Conservation (phyloP, 2,888 invertebrate species). For the Catocala sponsa region DNA sequence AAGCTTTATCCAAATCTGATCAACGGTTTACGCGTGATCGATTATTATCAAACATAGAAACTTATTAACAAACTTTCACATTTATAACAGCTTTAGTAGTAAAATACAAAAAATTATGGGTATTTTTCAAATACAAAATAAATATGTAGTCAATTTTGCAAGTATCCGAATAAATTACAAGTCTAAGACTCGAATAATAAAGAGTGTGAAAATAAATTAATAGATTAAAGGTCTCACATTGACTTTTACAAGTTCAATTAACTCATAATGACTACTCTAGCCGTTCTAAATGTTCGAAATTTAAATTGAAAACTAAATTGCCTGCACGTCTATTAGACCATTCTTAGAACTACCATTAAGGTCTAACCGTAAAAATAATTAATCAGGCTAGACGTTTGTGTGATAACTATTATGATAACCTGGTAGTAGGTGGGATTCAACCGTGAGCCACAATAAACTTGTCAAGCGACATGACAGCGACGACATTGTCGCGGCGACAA, state of each 20-base stretch:
- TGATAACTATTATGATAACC: constrained; percentile 16
- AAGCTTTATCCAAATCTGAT: no score
- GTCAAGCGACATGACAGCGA: constrained; percentile 21
- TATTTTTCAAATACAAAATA: no score
- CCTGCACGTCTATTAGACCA: neutral
- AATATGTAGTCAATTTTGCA: neutral
- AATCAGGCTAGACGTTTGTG: constrained; percentile 30
- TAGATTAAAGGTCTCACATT: neutral
- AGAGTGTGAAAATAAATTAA: neutral
- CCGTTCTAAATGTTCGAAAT: constrained; percentile 1
- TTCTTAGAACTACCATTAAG: neutral
- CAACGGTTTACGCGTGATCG: no score
- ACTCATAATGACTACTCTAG: constrained; percentile 5
- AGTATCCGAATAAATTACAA: no score
- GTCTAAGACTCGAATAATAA: neutral
- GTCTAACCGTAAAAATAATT: constrained; percentile 33
- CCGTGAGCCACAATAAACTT: constrained; percentile 27
- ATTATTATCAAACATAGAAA: no score
- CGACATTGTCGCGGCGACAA: constrained; percentile 38
- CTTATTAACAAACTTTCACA: no score
- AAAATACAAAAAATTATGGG: no score
- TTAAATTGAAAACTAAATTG: constrained; percentile 12
- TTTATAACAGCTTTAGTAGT: no score
- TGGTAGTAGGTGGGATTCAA: constrained; percentile 20
- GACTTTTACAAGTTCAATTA: constrained; percentile 9